These are phyloP conservation scores for Acleris literana DNA, from an alignment of 2,888 invertebrate species.

Conservation along the genomic window DNA sequence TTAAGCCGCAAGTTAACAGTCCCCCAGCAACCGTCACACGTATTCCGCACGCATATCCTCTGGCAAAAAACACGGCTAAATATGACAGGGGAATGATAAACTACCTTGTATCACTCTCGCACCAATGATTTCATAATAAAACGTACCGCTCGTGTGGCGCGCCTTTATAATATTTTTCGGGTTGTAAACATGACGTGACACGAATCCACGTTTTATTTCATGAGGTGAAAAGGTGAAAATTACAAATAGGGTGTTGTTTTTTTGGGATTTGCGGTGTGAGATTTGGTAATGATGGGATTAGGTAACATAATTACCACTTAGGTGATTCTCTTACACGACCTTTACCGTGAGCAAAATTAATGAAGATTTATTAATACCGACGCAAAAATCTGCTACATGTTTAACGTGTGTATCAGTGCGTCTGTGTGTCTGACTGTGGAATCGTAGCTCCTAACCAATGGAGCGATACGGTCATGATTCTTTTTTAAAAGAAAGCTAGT, in stretches of 20 bases:
- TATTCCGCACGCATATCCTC: slow-evolving; percentile 40
- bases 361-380: too few relatives aligned
- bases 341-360: too few relatives aligned
- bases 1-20: slow-evolving; percentile 31
- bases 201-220: slow-evolving; percentile 32
- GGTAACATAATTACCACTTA: too few relatives aligned
- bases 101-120: slow-evolving; percentile 58
- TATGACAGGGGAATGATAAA: slow-evolving; percentile 64
- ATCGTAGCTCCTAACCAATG: too few relatives aligned
- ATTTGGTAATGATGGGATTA: too few relatives aligned
- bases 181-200: slow-evolving; percentile 35
- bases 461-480: too few relatives aligned
- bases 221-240: slow-evolving; percentile 33
- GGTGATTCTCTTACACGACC: too few relatives aligned
- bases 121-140: slow-evolving; percentile 53
- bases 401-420: too few relatives aligned
- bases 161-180: slow-evolving; percentile 36
- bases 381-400: too few relatives aligned
- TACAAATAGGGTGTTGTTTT: slow-evolving; percentile 17
- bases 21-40: slow-evolving; percentile 26
- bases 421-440: too few relatives aligned
- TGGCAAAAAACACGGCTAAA: slow-evolving; percentile 51
- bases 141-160: slow-evolving; percentile 42
- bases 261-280: neutral
- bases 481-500: too few relatives aligned